These are phyloP conservation scores for Chlamydotis undulata DNA, from an alignment of 2,113 vertebrate genomes.

Conservation along the genomic window DNA sequence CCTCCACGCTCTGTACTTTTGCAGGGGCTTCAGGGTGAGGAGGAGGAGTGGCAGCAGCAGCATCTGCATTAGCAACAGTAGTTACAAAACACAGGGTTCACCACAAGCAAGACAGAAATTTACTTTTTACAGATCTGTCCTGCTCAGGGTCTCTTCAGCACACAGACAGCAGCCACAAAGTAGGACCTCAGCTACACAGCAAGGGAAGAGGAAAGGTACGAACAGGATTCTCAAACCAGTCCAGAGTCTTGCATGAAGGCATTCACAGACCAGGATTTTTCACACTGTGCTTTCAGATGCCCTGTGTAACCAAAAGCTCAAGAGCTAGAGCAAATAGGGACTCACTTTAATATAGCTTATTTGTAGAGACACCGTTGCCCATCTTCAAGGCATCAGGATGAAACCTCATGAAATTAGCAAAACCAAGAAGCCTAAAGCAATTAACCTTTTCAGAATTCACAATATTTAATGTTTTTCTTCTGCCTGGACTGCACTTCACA, in stretches of 20 bases:
- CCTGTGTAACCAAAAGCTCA: background rate
- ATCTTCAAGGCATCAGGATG: background rate
- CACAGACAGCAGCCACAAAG: background rate
- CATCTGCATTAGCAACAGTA: slow-evolving; percentile 8
- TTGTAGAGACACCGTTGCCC: background rate
- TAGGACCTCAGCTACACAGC: background rate
- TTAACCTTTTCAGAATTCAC: background rate
- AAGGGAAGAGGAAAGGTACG: background rate
- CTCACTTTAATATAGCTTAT: background rate
- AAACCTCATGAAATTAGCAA: background rate
- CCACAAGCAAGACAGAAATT: background rate
- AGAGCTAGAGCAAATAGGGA: background rate
- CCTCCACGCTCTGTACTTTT: slow-evolving; percentile 86
- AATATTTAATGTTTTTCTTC: background rate
- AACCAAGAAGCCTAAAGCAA: background rate
- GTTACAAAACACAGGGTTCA: background rate
- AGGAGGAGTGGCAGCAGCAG: slow-evolving; percentile 6
- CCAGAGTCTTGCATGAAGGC: background rate
- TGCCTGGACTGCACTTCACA: background rate
- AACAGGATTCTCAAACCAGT: background rate
- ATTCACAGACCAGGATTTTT: background rate
- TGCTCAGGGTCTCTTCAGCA: background rate
- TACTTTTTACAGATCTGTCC: background rate
- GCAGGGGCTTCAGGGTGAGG: slow-evolving; percentile 33
- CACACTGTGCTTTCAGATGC: background rate